A percentile compares a stretch with the other conserved stretches of the same genome.
These are phyloP conservation scores for Mormoops blainvillei DNA, from an alignment of 2,113 vertebrate species.

Conservation along the genomic window DNA sequence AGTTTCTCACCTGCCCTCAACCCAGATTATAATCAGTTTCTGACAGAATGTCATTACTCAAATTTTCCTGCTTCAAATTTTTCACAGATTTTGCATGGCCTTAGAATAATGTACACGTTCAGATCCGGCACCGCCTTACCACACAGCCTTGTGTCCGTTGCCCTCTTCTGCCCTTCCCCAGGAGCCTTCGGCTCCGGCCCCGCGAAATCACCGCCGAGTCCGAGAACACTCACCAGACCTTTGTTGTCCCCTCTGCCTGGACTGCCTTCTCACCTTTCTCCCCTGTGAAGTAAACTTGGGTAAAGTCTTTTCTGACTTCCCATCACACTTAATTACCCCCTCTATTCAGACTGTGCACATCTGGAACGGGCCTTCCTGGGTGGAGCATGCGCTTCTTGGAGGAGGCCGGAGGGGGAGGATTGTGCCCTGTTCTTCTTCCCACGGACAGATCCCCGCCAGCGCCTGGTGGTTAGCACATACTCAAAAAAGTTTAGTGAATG, in stretches of 20 bases:
- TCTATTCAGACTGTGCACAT: not conserved
- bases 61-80: not conserved
- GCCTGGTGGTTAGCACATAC: not conserved
- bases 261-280: not conserved
- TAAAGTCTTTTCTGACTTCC: not conserved
- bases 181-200: not conserved
- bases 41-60: not conserved
- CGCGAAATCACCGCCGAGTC: not conserved
- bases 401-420: not conserved
- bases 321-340: not conserved
- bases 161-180: not conserved
- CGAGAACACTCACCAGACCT: not conserved
- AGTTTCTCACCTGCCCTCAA: not conserved
- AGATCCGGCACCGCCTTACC: not conserved
- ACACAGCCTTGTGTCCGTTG: not conserved
- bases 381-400: not conserved
- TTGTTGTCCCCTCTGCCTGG: not conserved
- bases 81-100: not conserved
- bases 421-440: not conserved
- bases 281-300: not conserved
- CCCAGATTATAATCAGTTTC: not conserved
- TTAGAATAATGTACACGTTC: not conserved
- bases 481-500: not conserved
- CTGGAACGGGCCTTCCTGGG: not conserved
- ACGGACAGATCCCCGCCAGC: not conserved